phyloP scores from a whole-genome alignment of 2,113 vertebrate species.

The Sturnira hondurensis region DNA sequence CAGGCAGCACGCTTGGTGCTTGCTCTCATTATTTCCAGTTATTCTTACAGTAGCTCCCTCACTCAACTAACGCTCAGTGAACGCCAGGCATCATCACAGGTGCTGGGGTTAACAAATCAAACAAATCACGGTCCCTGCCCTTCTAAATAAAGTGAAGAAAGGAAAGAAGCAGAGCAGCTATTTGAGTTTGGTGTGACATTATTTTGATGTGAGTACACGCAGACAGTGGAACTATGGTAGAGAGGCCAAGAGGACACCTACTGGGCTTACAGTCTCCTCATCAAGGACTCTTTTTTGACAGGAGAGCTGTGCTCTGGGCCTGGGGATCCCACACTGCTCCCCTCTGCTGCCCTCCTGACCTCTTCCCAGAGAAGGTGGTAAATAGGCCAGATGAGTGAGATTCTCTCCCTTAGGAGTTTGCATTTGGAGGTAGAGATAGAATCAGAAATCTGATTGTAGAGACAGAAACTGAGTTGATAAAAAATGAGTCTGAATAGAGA shows the following conservation, averaged over 20 bases:
- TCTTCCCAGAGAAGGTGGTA: not conserved
- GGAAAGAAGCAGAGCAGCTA: not conserved
- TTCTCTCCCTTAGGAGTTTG: not conserved
- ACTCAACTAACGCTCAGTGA: not conserved
- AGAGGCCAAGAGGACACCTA: not conserved
- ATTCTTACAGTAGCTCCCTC: not conserved
- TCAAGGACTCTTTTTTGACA: not conserved
- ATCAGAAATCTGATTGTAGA: not conserved
- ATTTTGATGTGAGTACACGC: not conserved
- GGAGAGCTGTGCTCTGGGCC: not conserved
- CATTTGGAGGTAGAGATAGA: not conserved
- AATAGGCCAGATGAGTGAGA: not conserved
- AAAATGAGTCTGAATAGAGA: not conserved
- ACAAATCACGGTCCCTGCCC: not conserved
- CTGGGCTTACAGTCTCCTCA: fast-evolving
- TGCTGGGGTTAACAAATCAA: not conserved
- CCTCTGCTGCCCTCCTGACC: not conserved
- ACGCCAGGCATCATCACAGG: not conserved
- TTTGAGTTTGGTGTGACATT: not conserved
- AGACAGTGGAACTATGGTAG: not conserved
- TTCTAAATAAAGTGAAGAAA: not conserved
- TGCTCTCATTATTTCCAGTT: not conserved
- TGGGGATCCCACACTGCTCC: not conserved
- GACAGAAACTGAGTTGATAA: not conserved
- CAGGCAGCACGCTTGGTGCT: not conserved